Evolutionary conservation across 2,797 vertebrate genomes (phyloP).

Genomic region (Enteromius thamalakanensis): DNA sequence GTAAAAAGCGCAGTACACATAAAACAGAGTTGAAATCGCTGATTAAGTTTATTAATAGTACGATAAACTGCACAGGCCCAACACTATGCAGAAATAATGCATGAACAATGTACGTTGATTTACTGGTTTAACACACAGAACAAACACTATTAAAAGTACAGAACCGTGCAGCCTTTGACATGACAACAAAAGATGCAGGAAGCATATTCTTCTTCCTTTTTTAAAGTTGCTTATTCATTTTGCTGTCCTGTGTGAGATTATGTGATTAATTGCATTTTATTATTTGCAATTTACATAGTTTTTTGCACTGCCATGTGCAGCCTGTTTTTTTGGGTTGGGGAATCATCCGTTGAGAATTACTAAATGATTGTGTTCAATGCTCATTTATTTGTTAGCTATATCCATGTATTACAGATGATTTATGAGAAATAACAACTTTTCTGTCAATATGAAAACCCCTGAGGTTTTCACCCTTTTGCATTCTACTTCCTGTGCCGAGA

Average conservation of each 20-base stretch:
- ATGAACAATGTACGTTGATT: not conserved
- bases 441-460: not conserved
- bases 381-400: not conserved
- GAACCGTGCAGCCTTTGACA: not conserved
- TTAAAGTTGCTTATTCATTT: not conserved
- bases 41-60: not conserved
- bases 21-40: not conserved
- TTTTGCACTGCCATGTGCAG: not conserved
- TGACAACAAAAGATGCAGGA: not conserved
- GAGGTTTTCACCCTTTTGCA: conserved; percentile 22
- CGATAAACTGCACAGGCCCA: not conserved
- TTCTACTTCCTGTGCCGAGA: conserved; percentile 33
- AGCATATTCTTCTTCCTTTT: not conserved
- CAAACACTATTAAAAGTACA: not conserved
- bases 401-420: not conserved
- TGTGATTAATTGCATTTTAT: not conserved
- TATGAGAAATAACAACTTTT: conserved; percentile 32
- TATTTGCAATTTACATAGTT: not conserved
- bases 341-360: not conserved
- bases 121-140: not conserved
- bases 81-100: not conserved
- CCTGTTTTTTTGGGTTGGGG: not conserved
- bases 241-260: not conserved
- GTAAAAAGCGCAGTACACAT: not conserved
- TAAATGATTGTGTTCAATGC: not conserved